These are phyloP conservation scores for Dolichopus griseipennis DNA, from an alignment of 2,888 invertebrate species.

Conservation along the genomic window DNA sequence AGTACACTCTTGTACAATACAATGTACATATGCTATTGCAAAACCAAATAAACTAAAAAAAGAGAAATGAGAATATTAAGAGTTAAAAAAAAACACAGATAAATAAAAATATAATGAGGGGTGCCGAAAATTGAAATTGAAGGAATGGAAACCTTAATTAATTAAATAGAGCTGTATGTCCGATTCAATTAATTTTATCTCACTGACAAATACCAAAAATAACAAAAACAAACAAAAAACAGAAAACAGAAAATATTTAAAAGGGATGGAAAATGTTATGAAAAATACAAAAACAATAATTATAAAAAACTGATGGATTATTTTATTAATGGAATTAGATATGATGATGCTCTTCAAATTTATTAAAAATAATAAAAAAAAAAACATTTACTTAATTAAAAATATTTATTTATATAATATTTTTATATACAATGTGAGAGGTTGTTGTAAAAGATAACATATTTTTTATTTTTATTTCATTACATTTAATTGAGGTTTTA, in stretches of 20 bases:
- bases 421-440: neutral
- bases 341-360: neutral
- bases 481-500: neutral
- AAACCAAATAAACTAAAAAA: neutral
- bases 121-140: constrained; percentile 3
- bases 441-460: neutral
- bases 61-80: neutral
- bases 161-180: constrained; percentile 6
- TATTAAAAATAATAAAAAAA: neutral
- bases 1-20: too few relatives aligned
- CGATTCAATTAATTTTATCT: constrained; percentile 6
- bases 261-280: neutral
- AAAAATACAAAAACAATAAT: neutral
- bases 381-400: constrained; percentile 6
- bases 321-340: constrained; percentile 6
- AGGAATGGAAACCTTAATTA: constrained; percentile 6
- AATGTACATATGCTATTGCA: neutral
- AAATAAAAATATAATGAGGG: neutral
- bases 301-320: neutral
- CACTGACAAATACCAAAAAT: neutral
- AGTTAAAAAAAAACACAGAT: neutral
- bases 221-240: neutral
- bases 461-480: neutral
- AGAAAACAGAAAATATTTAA: neutral
- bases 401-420: neutral